These are phyloP conservation scores for Microctenopoma stevenorrisi DNA, from an alignment of 2,797 vertebrate genomes.

Conservation along the genomic window DNA sequence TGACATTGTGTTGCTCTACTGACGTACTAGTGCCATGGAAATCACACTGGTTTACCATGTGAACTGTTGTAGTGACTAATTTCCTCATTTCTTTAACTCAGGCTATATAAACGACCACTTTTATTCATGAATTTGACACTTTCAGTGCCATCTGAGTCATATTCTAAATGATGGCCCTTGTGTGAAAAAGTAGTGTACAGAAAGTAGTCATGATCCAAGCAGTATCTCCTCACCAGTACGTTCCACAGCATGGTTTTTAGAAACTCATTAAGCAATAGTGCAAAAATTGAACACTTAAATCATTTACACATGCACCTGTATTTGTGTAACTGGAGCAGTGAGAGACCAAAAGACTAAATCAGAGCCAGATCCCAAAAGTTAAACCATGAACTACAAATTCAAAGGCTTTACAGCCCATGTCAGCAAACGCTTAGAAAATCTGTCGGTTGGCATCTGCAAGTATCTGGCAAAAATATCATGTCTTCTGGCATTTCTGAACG, in stretches of 20 bases:
- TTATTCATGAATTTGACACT: neutral
- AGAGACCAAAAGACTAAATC: conserved; percentile 13
- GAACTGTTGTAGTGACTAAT: neutral
- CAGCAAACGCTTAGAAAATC: neutral
- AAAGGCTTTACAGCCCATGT: neutral
- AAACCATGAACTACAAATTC: conserved; percentile 10
- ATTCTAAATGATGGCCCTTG: neutral
- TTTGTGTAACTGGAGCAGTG: conserved; percentile 26
- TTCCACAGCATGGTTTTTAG: conserved; percentile 43
- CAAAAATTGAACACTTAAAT: conserved; percentile 32
- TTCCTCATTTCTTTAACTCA: neutral
- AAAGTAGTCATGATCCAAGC: conserved; percentile 27
- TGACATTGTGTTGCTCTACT: neutral
- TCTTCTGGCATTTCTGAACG: conserved; percentile 17
- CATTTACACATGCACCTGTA: conserved; percentile 25
- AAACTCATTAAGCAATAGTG: conserved; percentile 31
- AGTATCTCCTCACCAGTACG: conserved; percentile 42
- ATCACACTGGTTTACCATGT: neutral
- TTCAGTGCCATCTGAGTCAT: neutral
- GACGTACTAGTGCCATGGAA: neutral
- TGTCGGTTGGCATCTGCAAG: conserved; percentile 11
- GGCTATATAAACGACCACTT: neutral
- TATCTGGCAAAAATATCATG: neutral
- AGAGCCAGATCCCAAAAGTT: conserved; percentile 22
- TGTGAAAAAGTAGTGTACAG: neutral